phyloP scores from a whole-genome alignment of 1,140 invertebrate genomes.

The Alviniconcha marisindica region DNA sequence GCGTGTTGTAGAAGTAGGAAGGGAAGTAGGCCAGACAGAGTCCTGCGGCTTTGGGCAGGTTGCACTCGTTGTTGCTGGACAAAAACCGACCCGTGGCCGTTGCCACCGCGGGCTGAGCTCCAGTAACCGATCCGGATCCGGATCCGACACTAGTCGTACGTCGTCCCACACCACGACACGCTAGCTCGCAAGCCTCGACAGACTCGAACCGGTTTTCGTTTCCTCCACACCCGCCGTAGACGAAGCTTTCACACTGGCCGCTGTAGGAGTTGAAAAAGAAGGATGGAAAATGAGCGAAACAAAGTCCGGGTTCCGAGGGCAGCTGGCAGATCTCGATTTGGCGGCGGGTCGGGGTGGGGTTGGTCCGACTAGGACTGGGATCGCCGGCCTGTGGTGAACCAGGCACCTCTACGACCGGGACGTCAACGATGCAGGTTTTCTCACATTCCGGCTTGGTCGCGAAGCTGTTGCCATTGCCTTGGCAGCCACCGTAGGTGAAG shows the following conservation, averaged over 20 bases:
- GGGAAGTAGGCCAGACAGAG: conserved; percentile 46
- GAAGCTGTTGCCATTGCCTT: conserved; percentile 74
- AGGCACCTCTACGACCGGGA: not conserved
- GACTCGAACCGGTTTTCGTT: conserved; percentile 79
- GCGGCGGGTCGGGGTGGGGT: not conserved
- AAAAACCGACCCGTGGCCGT: not conserved
- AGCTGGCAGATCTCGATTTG: conserved; percentile 50
- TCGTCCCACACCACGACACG: conserved; percentile 59
- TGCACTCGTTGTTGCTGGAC: conserved; percentile 30
- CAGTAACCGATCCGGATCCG: not conserved
- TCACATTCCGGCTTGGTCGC: conserved; percentile 59
- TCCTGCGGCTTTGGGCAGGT: conserved; percentile 46
- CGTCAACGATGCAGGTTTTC: conserved; percentile 49
- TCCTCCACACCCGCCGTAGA: conserved; percentile 79
- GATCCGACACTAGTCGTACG: not conserved
- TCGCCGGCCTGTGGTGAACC: not conserved
- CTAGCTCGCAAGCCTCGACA: conserved; percentile 73
- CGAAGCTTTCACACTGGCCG: conserved; percentile 77
- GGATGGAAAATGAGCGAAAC: conserved; percentile 65
- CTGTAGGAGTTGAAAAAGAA: conserved; percentile 77
- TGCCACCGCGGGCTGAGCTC: not conserved
- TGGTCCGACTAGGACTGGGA: no score
- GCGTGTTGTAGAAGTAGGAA: conserved; percentile 78
- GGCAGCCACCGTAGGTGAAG: conserved; percentile 71
- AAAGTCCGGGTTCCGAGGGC: conserved; percentile 62